Evolutionary conservation across 64 coral and sea anemone genomes (phyloP), one percentile per base, ranked within the genome.

Genomic region (Montipora efflorescens): DNA sequence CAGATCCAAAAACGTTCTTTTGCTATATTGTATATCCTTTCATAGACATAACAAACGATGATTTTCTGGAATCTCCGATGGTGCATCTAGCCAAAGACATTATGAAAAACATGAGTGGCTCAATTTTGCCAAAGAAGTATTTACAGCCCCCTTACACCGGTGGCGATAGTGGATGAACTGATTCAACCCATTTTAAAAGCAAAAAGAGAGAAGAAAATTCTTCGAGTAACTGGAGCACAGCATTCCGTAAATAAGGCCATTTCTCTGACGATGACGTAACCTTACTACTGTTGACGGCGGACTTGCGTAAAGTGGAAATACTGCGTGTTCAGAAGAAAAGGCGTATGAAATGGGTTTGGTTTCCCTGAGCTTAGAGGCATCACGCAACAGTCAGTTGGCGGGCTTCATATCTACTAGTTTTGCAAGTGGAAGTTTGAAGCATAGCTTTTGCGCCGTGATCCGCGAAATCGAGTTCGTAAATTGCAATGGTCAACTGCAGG

Each of bases 391-490:
- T 83, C 95, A 0, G 21, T 96, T 18, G 84, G 83, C 10, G 95
- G 95, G 28, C 36, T 96, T 93, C 52, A 78, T 96, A 5, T 61
- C 48, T 46, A 96, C 95, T 52, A 1, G 25, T 28, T 28, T 1
- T 28, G 25, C 25, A 28, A 1, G 0, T 25, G 25, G 25, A 28
- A 1, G 25, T 28, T 28, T 28, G 25, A 28, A 28, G 25, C 25
- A 28, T 1, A 28, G 25, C 25, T 28, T 28, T 1, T 28, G 86
- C 67, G 95, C 93, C 15, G 78, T 84, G 3, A 89, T 96, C 22
- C 78, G 73, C 83, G 59, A 92, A 62, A 96, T 96, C 7, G 90
- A 92, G 79, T 96, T 96, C 72, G 90, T 96, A 21, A 67, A 96
- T 72, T 85, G 95, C 0, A 84, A 75, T 50, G 95, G 90, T 14